Percentiles rank a stretch among this genome's conserved stretches.
Conservation (phyloP, 92 coral and sea anemone genomes). For the Anthopleura xanthogrammica region DNA sequence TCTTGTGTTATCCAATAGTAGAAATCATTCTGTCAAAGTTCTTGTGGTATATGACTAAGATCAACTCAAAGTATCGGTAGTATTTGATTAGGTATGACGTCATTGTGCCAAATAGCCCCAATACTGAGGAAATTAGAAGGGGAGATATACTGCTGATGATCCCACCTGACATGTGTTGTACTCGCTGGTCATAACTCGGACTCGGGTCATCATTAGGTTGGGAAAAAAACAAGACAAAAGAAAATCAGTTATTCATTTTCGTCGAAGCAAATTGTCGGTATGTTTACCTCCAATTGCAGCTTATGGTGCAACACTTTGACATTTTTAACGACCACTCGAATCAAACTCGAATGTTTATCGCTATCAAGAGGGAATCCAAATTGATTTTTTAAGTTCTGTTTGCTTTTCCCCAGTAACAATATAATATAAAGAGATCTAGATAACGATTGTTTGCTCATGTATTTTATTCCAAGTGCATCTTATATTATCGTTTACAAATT, state of each 20-base stretch:
- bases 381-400: not conserved
- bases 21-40: conserved; percentile 1
- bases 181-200: not conserved
- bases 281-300: not conserved
- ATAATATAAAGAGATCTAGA: not conserved
- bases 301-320: not conserved
- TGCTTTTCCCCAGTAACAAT: not conserved
- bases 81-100: conserved; percentile 6
- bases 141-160: not conserved
- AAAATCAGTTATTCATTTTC: not conserved
- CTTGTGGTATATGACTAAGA: not conserved
- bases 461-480: not conserved
- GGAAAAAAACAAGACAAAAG: not conserved
- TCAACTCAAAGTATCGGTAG: conserved; percentile 1
- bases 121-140: not conserved
- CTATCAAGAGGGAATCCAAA: not conserved
- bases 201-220: not conserved
- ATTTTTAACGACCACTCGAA: conserved; percentile 1
- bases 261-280: not conserved
- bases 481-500: not conserved
- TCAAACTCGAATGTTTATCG: not conserved
- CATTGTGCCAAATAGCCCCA: not conserved
- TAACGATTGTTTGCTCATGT: not conserved
- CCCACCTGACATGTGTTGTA: not conserved
- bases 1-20: not conserved